Evolutionary conservation across 2,797 vertebrate genomes (phyloP), one percentile per base, ranked within the genome.

Genomic region (Dallia pectoralis): DNA sequence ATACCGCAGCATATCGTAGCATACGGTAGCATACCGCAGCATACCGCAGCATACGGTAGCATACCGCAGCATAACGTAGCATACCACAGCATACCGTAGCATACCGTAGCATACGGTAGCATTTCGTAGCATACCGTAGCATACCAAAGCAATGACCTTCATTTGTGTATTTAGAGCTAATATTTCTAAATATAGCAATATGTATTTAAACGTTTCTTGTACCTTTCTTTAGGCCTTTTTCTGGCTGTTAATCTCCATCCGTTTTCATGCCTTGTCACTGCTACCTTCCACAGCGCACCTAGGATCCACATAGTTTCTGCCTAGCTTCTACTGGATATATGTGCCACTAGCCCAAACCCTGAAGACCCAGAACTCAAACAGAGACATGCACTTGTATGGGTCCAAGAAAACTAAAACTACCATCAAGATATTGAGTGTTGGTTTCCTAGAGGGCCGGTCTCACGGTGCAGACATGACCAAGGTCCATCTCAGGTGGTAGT

Each of bases 341-440:
- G 69, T n/a, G 12, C 29, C 29, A 76, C 73, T 74, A 82, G 82
- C 73, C 73, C 79, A 73, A 89, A 61, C 82, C 76, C 77, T 11
- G 6, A 81, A 79, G 77, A 84, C 79, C 40, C 51, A 15, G 51
- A 72, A 62, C 72, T 79, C 67, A 74, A 77, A 33, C 65, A 53
- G 70, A 87, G 88, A 90, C 86, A 83, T 86, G 81, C 85, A 81
- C 72, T 29, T 47, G 69, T 88, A 87, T 89, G 80, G 91, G 92
- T 92, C 63, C 49, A 68, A 77, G 80, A 82, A 62, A n/a, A 40
- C 32, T 64, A 81, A 85, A 84, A 80, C 86, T 76, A 81, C 83
- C 77, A 76, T 86, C 85, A 87, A 85, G 89, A 89, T 93, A 94
- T 93, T 82, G 92, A 93, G 91, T 92, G 91, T 89, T 91, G 85